A percentile compares a stretch with the other conserved stretches of the same genome.
Conservation (phyloP, 2,888 invertebrate genomes). For the Plebejus melissa region DNA sequence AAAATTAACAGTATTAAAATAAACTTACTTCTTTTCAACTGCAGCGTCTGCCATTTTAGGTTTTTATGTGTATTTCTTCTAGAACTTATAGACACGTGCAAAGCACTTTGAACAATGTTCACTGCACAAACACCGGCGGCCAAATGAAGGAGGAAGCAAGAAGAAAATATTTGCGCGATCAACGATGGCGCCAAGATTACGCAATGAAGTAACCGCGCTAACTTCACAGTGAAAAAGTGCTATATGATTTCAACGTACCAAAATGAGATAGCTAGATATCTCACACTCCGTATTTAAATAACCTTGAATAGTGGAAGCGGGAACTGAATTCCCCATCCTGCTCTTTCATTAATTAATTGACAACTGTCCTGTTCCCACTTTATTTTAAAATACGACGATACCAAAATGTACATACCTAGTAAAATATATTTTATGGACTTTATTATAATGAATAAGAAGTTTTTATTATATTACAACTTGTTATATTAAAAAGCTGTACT, state of each 20-base stretch:
- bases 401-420: no score
- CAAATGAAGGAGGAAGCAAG: conserved; percentile 72
- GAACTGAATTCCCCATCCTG: conserved; percentile 50
- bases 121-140: conserved; percentile 73
- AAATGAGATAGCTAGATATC: conserved; percentile 49
- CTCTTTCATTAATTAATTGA: conserved; percentile 40
- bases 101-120: conserved; percentile 66
- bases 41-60: conserved; percentile 84
- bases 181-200: conserved; percentile 50
- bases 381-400: neutral
- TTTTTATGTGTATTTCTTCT: conserved; percentile 41
- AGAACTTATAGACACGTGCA: conserved; percentile 65
- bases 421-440: neutral
- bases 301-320: conserved; percentile 62
- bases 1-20: conserved; percentile 37
- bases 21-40: conserved; percentile 83
- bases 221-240: conserved; percentile 51
- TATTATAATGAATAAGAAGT: neutral
- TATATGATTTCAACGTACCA: conserved; percentile 35
- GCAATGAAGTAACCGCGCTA: conserved; percentile 54
- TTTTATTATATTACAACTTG: neutral
- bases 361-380: conserved; percentile 45
- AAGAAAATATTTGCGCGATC: conserved; percentile 57
- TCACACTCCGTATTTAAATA: conserved; percentile 45
- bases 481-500: neutral